phyloP scores from a whole-genome alignment of 2,888 invertebrate species.

The Phyllotreta striolata region DNA sequence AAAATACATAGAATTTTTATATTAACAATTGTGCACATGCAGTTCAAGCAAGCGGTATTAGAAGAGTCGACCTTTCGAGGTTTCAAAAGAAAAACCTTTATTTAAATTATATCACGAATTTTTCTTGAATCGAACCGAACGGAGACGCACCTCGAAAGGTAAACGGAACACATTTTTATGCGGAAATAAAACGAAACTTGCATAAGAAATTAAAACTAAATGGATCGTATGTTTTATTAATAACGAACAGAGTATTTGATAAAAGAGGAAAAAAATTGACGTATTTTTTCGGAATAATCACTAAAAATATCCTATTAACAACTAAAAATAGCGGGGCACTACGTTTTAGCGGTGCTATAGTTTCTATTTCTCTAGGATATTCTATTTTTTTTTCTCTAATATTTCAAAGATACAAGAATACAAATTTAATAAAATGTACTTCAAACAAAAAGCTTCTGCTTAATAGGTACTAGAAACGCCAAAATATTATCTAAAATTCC shows the following conservation, averaged over 20 bases:
- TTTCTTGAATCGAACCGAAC: too few species aligned
- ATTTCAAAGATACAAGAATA: too few species aligned
- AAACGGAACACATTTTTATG: background rate
- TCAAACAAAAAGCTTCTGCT: too few species aligned
- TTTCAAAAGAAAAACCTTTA: background rate
- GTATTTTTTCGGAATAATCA: background rate
- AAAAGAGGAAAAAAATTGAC: conserved; percentile 1
- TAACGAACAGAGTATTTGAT: background rate
- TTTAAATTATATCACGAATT: background rate
- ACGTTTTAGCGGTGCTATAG: conserved; percentile 30
- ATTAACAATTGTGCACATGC: conserved; percentile 63
- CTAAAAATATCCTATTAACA: conserved; percentile 18
- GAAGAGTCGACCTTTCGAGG: conserved; percentile 18
- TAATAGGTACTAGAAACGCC: too few species aligned
- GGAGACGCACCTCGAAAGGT: conserved; percentile 1
- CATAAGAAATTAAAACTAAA: background rate
- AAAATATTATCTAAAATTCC: too few species aligned
- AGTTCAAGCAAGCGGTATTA: conserved; percentile 45
- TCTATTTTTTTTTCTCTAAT: too few species aligned
- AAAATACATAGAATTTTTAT: conserved; percentile 58
- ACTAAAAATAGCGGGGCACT: conserved; percentile 29
- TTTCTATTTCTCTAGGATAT: conserved; percentile 17
- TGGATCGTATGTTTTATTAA: conserved; percentile 1
- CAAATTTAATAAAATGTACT: too few species aligned
- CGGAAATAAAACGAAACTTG: background rate